Percentiles rank a stretch among this genome's conserved stretches.
These are phyloP conservation scores for Rhagonycha lutea DNA, from an alignment of 2,888 invertebrate species.

Conservation along the genomic window DNA sequence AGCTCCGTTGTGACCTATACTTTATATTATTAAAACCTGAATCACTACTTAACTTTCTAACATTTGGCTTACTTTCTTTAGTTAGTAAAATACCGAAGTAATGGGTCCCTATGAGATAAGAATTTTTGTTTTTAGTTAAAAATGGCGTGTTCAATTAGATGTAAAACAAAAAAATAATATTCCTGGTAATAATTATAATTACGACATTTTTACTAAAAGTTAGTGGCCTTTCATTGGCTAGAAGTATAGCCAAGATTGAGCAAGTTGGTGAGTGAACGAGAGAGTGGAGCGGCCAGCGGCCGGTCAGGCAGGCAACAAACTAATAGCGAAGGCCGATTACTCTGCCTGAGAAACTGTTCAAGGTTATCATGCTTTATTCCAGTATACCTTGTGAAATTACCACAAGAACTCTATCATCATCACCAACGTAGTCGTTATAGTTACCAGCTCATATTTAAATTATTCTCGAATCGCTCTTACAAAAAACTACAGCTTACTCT, in stretches of 20 bases:
- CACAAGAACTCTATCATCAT: slow-evolving; percentile 20
- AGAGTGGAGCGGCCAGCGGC: slow-evolving; percentile 28
- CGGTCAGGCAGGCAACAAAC: slow-evolving; percentile 21
- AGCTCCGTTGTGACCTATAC: slow-evolving; percentile 1
- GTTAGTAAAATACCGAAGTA: neutral
- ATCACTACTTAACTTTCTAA: slow-evolving; percentile 1
- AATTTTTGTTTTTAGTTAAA: neutral
- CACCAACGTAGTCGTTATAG: neutral
- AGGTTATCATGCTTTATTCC: slow-evolving; percentile 39
- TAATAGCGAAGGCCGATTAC: slow-evolving; percentile 39
- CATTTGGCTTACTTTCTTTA: neutral
- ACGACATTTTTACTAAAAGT: neutral
- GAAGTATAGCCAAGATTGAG: neutral
- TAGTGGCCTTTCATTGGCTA: neutral
- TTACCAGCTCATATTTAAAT: neutral
- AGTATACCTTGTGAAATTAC: slow-evolving; percentile 33
- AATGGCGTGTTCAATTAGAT: neutral
- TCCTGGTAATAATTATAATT: neutral
- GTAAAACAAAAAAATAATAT: neutral
- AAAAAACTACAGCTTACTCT: neutral
- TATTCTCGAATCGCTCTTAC: neutral
- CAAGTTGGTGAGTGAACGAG: neutral
- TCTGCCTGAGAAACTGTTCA: slow-evolving; percentile 42
- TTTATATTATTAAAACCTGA: neutral
- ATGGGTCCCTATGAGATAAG: neutral